phyloP scores from a whole-genome alignment of 2,888 invertebrate species.

The Zeuzera pyrina region DNA sequence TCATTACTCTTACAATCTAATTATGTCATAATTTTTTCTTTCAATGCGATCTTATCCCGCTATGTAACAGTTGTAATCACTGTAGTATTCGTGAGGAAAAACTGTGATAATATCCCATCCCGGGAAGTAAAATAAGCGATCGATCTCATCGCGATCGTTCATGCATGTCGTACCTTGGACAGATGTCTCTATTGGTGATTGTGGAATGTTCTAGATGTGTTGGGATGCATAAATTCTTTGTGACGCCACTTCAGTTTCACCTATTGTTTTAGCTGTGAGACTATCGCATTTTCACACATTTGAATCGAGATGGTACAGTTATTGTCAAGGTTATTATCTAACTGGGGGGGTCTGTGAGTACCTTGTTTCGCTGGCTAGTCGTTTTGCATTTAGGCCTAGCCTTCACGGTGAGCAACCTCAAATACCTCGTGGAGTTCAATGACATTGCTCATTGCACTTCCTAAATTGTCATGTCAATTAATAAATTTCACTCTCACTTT shows the following conservation, averaged over 20 bases:
- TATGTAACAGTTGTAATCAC: too few relatives aligned
- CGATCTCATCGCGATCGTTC: constrained; percentile 59
- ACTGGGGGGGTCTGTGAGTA: too few relatives aligned
- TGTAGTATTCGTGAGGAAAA: constrained; percentile 20
- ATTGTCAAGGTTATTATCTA: constrained; percentile 26
- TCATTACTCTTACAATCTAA: too few relatives aligned
- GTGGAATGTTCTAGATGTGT: constrained; percentile 38
- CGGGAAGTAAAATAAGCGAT: constrained; percentile 41
- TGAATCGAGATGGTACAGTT: constrained; percentile 32
- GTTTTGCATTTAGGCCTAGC: too few relatives aligned
- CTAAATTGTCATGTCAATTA: too few relatives aligned
- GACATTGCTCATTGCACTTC: too few relatives aligned
- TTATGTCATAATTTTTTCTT: too few relatives aligned
- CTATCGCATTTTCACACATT: constrained; percentile 18
- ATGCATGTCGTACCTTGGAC: constrained; percentile 52
- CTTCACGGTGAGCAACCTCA: too few relatives aligned
- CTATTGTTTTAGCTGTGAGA: constrained; percentile 38
- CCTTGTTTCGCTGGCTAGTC: too few relatives aligned
- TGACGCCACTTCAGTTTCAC: constrained; percentile 46
- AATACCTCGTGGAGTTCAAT: too few relatives aligned
- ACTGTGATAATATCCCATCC: constrained; percentile 26
- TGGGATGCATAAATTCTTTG: constrained; percentile 26
- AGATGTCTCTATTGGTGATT: constrained; percentile 24
- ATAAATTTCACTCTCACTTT: too few relatives aligned
- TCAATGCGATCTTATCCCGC: too few relatives aligned